phyloP scores from a whole-genome alignment of 1,140 invertebrate genomes.

The Calephelis nemesis region DNA sequence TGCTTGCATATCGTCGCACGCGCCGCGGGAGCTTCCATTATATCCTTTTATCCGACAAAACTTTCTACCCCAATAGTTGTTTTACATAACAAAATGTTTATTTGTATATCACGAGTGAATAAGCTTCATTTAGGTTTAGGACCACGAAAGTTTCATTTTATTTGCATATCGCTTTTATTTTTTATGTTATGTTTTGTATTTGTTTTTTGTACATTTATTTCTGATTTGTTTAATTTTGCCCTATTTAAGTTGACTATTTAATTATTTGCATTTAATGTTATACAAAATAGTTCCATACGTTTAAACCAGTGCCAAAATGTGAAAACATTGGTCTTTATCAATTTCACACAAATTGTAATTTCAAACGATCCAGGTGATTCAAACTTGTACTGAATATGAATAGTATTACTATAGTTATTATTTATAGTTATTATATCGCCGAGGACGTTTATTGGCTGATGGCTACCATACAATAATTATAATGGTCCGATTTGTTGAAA shows the following conservation, averaged over 20 bases:
- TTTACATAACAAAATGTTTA: slow-evolving; percentile 18
- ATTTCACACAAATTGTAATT: slow-evolving; percentile 21
- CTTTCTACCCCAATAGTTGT: slow-evolving; percentile 12
- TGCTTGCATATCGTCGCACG: slow-evolving; percentile 48
- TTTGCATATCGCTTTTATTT: slow-evolving; percentile 73
- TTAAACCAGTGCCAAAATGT: slow-evolving; percentile 69
- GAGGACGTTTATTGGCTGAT: slow-evolving; percentile 11
- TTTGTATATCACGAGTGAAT: slow-evolving; percentile 15
- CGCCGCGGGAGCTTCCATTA: slow-evolving; percentile 50
- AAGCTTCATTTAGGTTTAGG: slow-evolving; percentile 4
- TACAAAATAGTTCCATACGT: slow-evolving; percentile 47
- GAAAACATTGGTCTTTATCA: slow-evolving; percentile 23
- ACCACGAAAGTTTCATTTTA: slow-evolving; percentile 32
- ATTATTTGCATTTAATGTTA: slow-evolving; percentile 71
- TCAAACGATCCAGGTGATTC: slow-evolving; percentile 29
- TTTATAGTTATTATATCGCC: slow-evolving; percentile 73
- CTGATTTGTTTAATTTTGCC: slow-evolving; percentile 64
- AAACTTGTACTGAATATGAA: slow-evolving; percentile 62
- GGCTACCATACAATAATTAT: slow-evolving; percentile 20
- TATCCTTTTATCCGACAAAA: slow-evolving; percentile 8
- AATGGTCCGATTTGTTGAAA: slow-evolving; percentile 75
- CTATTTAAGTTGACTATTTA: slow-evolving; percentile 45
- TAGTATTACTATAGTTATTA: slow-evolving; percentile 79
- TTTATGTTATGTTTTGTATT: slow-evolving; percentile 75
- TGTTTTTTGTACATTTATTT: slow-evolving; percentile 75